These are phyloP conservation scores for Struthio camelus DNA, from an alignment of 2,113 vertebrate species.

Conservation along the genomic window DNA sequence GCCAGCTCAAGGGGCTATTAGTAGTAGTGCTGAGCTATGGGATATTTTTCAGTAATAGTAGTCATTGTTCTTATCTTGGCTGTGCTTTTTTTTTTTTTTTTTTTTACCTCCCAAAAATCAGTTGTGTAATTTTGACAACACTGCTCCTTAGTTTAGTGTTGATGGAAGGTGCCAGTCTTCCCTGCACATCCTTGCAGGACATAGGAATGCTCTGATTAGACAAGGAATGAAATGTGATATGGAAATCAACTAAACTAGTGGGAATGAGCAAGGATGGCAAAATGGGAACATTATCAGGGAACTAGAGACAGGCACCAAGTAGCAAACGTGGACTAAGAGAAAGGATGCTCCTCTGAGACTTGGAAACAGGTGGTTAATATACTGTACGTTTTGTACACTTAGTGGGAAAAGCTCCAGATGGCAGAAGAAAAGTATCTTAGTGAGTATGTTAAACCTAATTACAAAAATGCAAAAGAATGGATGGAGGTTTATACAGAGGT, in stretches of 20 bases:
- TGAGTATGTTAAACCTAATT: background rate
- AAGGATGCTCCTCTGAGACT: background rate
- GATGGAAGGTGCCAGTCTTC: background rate
- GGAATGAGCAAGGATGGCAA: background rate
- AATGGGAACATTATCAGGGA: background rate
- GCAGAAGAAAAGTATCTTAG: background rate
- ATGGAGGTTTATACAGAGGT: background rate
- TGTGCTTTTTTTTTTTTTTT: background rate
- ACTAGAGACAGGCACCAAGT: too few species aligned
- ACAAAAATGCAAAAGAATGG: fast-evolving
- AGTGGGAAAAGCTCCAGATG: background rate
- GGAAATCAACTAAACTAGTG: background rate
- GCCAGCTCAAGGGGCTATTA: background rate
- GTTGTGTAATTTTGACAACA: background rate
- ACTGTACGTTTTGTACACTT: background rate
- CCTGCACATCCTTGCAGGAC: background rate
- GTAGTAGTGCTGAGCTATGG: background rate
- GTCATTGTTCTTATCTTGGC: background rate
- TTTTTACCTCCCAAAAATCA: too few species aligned
- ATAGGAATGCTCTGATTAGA: background rate
- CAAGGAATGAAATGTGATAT: fast-evolving
- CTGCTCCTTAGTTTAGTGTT: background rate
- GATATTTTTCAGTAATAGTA: background rate
- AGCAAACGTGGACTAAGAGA: background rate
- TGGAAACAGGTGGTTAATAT: background rate